phyloP scores from a whole-genome alignment of 2,888 invertebrate genomes.

The Aphrophora alni region DNA sequence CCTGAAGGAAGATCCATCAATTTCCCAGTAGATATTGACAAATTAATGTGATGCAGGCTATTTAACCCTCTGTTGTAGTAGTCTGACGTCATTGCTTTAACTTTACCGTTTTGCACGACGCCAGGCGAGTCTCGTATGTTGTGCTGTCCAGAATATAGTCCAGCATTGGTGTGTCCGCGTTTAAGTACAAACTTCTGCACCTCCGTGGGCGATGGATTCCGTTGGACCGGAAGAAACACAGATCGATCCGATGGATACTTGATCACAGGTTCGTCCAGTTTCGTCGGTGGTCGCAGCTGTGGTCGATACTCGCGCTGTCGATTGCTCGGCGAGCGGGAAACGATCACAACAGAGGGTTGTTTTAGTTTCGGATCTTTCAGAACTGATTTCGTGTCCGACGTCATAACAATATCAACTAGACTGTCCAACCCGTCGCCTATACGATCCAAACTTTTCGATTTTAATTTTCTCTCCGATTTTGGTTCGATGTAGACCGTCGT shows the following conservation, averaged over 20 bases:
- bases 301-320: slow-evolving; percentile 32
- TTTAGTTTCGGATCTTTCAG: slow-evolving; percentile 47
- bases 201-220: slow-evolving; percentile 41
- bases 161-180: slow-evolving; percentile 68
- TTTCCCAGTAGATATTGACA: slow-evolving; percentile 50
- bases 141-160: slow-evolving; percentile 68
- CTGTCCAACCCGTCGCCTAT: slow-evolving; percentile 76
- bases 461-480: slow-evolving; percentile 41
- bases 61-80: slow-evolving; percentile 46
- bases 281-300: slow-evolving; percentile 2
- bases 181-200: slow-evolving; percentile 63
- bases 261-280: slow-evolving; percentile 33
- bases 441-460: slow-evolving; percentile 76
- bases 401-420: slow-evolving; percentile 73
- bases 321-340: slow-evolving; percentile 42
- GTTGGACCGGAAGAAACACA: slow-evolving; percentile 47
- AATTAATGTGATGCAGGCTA: slow-evolving; percentile 47
- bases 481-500: slow-evolving; percentile 46
- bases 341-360: slow-evolving; percentile 46
- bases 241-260: slow-evolving; percentile 44
- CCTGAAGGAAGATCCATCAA: slow-evolving; percentile 53
- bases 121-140: slow-evolving; percentile 31
- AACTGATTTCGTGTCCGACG: slow-evolving; percentile 50
- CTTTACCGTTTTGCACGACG: slow-evolving; percentile 17
- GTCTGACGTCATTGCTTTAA: slow-evolving; percentile 41